Evolutionary conservation across 1,140 invertebrate species (phyloP), one percentile per base, ranked within the genome.

Genomic region (Goniozus legneri): DNA sequence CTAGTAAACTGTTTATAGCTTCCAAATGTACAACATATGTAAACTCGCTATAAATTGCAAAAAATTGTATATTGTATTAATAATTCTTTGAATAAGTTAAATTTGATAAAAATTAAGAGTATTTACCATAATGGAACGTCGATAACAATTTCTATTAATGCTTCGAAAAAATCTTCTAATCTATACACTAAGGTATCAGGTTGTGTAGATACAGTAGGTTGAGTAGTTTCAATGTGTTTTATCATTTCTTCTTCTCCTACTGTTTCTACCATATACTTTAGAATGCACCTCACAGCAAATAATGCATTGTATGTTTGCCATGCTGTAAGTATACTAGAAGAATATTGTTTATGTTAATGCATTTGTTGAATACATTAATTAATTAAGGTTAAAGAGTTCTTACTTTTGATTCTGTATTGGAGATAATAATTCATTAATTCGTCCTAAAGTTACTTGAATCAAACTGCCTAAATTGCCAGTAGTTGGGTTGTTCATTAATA

Each of bases 261-360:
- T 40, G 82, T 85, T 69, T 90, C 88, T 8, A 95, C 86, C 32
- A 97, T 80, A 72, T 92, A 96, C 72, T 96, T 97, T 43, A 87
- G 82, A 44, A 95, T 81, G 58, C 85, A 88, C 44, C 95, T 81
- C 46, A 97, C 84, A 14, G 96, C 87, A 64, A 97, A 95, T 21
- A 98, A 71, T 0, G 91, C 89, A 77, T 98, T 98, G 67, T 91
- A 92, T 0, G 92, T 87, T 73, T 97, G 95, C 92, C 94, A 98
- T 35, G 89, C 86, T 57, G 94, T 87, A 73, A 95, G 85, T 55
- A 88, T 89, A 70, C 92, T 96, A 73, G 42, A 84, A 81, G 52
- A 55, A 51, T 19, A 58, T 52, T 32, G 46, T 37, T 50, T 43
- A 52, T 54, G 32, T 39, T 27, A 24, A 40, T 44, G 39, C 45